Percentiles rank a stretch among this genome's conserved stretches.
These are phyloP conservation scores for Carposina sasakii DNA, from an alignment of 1,140 invertebrate species.

Conservation along the genomic window DNA sequence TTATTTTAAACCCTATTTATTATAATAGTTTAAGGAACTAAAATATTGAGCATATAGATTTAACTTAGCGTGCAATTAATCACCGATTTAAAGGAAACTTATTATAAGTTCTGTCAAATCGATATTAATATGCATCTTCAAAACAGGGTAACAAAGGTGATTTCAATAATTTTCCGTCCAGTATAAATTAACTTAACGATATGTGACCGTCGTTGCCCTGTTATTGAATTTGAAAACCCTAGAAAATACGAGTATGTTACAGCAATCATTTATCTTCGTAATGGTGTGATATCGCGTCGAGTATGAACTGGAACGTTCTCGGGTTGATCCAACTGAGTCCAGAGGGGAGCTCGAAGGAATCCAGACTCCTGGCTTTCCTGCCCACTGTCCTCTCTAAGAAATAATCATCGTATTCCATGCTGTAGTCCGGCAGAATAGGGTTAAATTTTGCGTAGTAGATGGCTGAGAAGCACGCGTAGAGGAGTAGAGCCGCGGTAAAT, in stretches of 20 bases:
- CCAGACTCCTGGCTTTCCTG: constrained; percentile 60
- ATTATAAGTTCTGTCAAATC: too few species aligned
- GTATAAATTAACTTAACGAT: too few species aligned
- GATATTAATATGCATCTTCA: too few species aligned
- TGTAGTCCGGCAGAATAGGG: constrained; percentile 81
- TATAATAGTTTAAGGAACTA: too few species aligned
- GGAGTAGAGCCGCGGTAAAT: constrained; percentile 81
- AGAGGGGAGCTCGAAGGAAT: constrained; percentile 48
- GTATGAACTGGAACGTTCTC: constrained; percentile 61
- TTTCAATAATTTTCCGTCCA: too few species aligned
- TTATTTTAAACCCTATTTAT: too few species aligned
- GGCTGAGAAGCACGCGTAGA: constrained; percentile 87
- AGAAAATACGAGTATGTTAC: too few species aligned
- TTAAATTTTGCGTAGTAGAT: constrained; percentile 91
- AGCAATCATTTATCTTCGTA: constrained; percentile 34
- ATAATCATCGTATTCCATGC: constrained; percentile 80
- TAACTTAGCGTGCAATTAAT: too few species aligned
- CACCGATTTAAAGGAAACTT: too few species aligned
- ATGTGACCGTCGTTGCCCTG: constrained; percentile 49
- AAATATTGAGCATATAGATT: too few species aligned
- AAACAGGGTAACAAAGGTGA: too few species aligned
- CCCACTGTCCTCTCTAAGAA: constrained; percentile 72
- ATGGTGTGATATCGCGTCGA: constrained; percentile 59
- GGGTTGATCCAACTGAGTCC: constrained; percentile 63
- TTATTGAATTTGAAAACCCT: constrained; percentile 14